Percentiles rank a stretch among this genome's conserved stretches.
These are phyloP conservation scores for Pentamera pediparva DNA, from an alignment of 53 echinoderm and acorn worm genomes.

Conservation along the genomic window DNA sequence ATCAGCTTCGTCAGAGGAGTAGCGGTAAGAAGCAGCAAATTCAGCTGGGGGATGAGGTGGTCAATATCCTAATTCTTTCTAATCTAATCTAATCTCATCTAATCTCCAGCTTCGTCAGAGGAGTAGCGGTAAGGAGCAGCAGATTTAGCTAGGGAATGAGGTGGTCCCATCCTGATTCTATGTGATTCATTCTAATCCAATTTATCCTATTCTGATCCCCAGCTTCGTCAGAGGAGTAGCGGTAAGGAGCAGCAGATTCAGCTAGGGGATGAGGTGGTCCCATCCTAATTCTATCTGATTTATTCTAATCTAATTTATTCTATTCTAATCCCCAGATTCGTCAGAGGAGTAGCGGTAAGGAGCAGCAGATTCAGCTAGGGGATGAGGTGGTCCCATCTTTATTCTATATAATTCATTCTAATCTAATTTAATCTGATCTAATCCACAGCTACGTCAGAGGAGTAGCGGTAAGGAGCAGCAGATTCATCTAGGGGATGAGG, in stretches of 20 bases:
- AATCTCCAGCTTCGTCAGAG: neutral
- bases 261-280: constrained; percentile 10
- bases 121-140: constrained; percentile 13
- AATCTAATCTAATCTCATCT: too few relatives aligned
- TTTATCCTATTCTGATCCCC: too few relatives aligned
- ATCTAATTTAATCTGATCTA: too few relatives aligned
- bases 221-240: constrained; percentile 11
- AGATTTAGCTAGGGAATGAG: constrained; percentile 9
- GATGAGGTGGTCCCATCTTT: constrained; percentile 12
- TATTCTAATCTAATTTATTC: too few relatives aligned
- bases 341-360: constrained; percentile 11
- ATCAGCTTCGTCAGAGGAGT: constrained; percentile 13
- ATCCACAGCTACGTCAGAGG: constrained; percentile 9
- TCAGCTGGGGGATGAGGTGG: constrained; percentile 10
- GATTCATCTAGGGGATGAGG: constrained; percentile 14
- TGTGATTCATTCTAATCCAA: too few relatives aligned
- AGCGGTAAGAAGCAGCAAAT: constrained; percentile 11
- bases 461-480: constrained; percentile 15
- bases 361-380: constrained; percentile 8
- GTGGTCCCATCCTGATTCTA: too few relatives aligned
- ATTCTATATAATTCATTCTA: too few relatives aligned
- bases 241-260: constrained; percentile 15
- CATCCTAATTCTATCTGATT: too few relatives aligned
- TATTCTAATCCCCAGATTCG: too few relatives aligned
- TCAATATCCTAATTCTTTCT: too few relatives aligned